Evolutionary conservation across 2,888 invertebrate genomes (phyloP).

Genomic region (Platynereis dumerilii): DNA sequence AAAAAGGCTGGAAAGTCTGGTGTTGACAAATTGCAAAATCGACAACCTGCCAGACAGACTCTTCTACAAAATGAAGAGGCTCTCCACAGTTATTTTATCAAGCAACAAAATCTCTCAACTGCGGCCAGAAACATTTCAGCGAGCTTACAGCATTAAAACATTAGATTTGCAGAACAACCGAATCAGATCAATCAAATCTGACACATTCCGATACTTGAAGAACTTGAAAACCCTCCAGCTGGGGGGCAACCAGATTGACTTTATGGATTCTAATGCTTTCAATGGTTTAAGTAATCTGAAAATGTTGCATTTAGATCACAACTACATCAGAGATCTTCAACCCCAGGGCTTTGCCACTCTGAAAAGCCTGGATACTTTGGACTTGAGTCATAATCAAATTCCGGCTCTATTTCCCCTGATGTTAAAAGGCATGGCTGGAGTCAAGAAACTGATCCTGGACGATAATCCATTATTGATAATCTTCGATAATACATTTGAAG

Average conservation of each 20-base stretch:
- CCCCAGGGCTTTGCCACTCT: constrained; percentile 31
- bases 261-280: constrained; percentile 36
- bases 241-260: constrained; percentile 25
- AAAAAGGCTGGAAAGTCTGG: constrained; percentile 22
- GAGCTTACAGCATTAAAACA: constrained; percentile 26
- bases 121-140: constrained; percentile 24
- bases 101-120: constrained; percentile 25
- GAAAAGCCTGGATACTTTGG: constrained; percentile 27
- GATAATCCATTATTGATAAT: constrained; percentile 36
- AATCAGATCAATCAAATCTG: constrained; percentile 22
- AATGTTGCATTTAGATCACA: constrained; percentile 28
- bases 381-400: constrained; percentile 35
- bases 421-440: constrained; percentile 32
- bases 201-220: constrained; percentile 31
- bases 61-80: constrained; percentile 30
- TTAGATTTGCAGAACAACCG: constrained; percentile 31
- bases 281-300: constrained; percentile 24
- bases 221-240: constrained; percentile 29
- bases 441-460: constrained; percentile 30
- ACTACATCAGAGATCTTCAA: constrained; percentile 38
- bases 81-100: constrained; percentile 25
- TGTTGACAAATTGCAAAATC: constrained; percentile 20
- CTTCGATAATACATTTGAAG: constrained; percentile 31
- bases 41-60: constrained; percentile 29
- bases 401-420: constrained; percentile 40